These are phyloP conservation scores for Monopis laevigella DNA, from an alignment of 2,888 invertebrate species.

Conservation along the genomic window DNA sequence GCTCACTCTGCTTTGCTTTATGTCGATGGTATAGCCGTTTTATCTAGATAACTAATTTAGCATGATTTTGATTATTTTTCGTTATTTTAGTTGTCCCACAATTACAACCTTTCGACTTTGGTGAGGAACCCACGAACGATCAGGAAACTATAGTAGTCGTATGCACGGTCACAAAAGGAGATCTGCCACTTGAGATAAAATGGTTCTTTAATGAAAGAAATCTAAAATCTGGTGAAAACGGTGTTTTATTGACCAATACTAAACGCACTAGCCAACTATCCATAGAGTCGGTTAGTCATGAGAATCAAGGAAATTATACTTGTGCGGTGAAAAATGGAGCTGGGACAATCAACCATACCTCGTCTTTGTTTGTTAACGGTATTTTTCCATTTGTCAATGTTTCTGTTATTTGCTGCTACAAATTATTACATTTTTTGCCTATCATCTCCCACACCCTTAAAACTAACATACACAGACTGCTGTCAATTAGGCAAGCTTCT, in stretches of 20 bases:
- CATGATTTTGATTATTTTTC: slow-evolving; percentile 16
- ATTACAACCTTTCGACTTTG: slow-evolving; percentile 77
- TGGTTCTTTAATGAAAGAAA: slow-evolving; percentile 70
- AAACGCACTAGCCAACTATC: slow-evolving; percentile 69
- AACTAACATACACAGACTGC: no score
- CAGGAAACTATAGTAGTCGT: slow-evolving; percentile 74
- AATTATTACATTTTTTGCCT: not conserved
- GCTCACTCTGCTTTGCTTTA: slow-evolving; percentile 70
- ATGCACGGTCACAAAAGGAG: slow-evolving; percentile 80
- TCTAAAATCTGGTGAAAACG: slow-evolving; percentile 55
- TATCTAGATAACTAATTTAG: slow-evolving; percentile 6
- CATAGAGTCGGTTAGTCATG: slow-evolving; percentile 69
- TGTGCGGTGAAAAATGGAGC: slow-evolving; percentile 70
- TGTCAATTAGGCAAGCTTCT: no score
- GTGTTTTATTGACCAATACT: slow-evolving; percentile 61
- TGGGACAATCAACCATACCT: slow-evolving; percentile 62
- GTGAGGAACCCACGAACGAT: slow-evolving; percentile 73
- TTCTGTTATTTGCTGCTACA: not conserved
- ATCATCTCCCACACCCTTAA: no score
- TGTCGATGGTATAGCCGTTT: slow-evolving; percentile 69
- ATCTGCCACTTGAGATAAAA: slow-evolving; percentile 77
- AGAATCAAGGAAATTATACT: slow-evolving; percentile 71
- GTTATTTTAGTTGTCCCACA: slow-evolving; percentile 70
- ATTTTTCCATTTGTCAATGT: not conserved
- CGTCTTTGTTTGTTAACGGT: slow-evolving; percentile 66